Conservation (phyloP, 2,113 vertebrate species). For the Siniperca knerii region DNA sequence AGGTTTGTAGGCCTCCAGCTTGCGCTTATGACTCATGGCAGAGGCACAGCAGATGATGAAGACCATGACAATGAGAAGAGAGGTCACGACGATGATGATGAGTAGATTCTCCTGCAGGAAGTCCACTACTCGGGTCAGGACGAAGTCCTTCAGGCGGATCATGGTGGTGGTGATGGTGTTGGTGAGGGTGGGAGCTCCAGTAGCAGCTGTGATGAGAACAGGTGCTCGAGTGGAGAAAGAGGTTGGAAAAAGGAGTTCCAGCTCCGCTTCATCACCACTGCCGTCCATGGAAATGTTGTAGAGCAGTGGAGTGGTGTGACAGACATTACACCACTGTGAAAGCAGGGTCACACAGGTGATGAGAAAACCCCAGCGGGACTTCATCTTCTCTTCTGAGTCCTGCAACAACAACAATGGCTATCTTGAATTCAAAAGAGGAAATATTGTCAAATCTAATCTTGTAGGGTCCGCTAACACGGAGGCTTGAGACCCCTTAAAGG, state of each 20-base stretch:
- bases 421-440: not conserved
- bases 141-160: conserved; percentile 85
- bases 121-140: conserved; percentile 88
- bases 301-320: conserved; percentile 64
- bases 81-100: conserved; percentile 92
- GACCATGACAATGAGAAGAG: conserved; percentile 91
- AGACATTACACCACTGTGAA: conserved; percentile 60
- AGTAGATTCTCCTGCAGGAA: conserved; percentile 93
- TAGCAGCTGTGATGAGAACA: conserved; percentile 49
- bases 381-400: conserved; percentile 74
- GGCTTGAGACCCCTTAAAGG: not conserved
- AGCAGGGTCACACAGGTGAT: conserved; percentile 73
- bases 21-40: conserved; percentile 92
- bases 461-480: not conserved
- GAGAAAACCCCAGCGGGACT: conserved; percentile 44
- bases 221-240: conserved; percentile 56
- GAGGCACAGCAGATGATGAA: conserved; percentile 92
- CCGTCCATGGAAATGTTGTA: conserved; percentile 81
- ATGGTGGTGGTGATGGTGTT: conserved; percentile 85
- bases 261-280: conserved; percentile 85
- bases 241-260: conserved; percentile 82
- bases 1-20: conserved; percentile 93
- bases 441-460: not conserved
- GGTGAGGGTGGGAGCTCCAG: conserved; percentile 77
- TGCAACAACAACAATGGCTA: conserved; percentile 47